Evolutionary conservation across 2,113 vertebrate genomes (phyloP).

Genomic region (Corythoichthys haematopterus): DNA sequence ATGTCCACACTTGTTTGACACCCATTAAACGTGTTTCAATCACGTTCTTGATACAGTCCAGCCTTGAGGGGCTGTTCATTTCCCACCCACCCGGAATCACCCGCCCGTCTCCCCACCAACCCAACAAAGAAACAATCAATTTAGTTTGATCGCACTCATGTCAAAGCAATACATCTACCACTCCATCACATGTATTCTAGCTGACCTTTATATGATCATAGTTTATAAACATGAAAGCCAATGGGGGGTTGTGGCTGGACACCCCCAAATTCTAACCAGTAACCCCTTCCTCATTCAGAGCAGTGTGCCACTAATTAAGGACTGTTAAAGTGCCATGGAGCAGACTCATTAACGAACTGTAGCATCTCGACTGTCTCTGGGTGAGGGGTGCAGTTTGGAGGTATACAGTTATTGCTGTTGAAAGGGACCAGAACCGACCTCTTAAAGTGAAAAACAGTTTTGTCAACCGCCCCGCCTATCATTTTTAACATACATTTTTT

Average conservation of each 20-base stretch:
- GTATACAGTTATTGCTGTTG: too few relatives aligned
- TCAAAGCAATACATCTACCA: conserved; percentile 54
- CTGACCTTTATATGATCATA: conserved; percentile 6
- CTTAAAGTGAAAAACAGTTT: too few relatives aligned
- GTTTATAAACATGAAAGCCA: conserved; percentile 9
- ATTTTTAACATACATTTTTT: too few relatives aligned
- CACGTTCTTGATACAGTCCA: conserved; percentile 62
- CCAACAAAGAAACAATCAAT: conserved; percentile 57
- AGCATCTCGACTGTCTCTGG: conserved; percentile 61
- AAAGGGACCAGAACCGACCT: too few relatives aligned
- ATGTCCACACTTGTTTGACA: conserved; percentile 68
- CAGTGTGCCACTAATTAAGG: conserved; percentile 70
- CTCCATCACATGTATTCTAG: conserved; percentile 20
- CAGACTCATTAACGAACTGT: conserved; percentile 67
- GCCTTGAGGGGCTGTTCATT: conserved; percentile 37
- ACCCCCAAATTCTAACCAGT: conserved; percentile 32
- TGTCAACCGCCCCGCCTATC: too few relatives aligned
- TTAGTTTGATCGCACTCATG: conserved; percentile 51
- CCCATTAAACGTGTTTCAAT: conserved; percentile 68
- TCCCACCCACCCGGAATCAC: conserved; percentile 31
- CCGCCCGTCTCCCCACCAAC: conserved; percentile 35
- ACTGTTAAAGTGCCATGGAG: conserved; percentile 60
- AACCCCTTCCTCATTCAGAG: conserved; percentile 32
- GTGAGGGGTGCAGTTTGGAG: neutral
- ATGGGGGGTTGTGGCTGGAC: conserved; percentile 15